phyloP scores from a whole-genome alignment of 2,888 invertebrate genomes.

The Sycophila texana region DNA sequence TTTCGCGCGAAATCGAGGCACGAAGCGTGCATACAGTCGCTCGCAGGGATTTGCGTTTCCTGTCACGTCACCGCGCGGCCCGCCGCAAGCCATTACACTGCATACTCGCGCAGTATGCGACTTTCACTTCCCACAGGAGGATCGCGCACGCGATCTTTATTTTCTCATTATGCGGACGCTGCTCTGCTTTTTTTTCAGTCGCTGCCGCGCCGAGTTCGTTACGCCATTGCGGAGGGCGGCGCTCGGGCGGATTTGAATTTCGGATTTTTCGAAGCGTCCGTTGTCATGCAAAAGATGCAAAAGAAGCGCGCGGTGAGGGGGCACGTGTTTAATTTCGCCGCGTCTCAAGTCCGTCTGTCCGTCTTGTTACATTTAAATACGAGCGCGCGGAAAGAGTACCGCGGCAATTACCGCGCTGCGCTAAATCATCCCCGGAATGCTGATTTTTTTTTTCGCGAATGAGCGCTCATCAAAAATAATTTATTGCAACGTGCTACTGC shows the following conservation, averaged over 20 bases:
- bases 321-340: neutral
- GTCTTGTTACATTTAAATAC: neutral
- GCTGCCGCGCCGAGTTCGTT: neutral
- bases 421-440: too few species aligned
- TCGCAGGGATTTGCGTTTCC: constrained; percentile 52
- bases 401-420: neutral
- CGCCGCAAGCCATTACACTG: constrained; percentile 30
- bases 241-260: constrained; percentile 4
- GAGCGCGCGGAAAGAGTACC: neutral
- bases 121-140: constrained; percentile 53
- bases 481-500: neutral
- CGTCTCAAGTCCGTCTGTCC: neutral
- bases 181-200: constrained; percentile 1
- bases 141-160: constrained; percentile 50
- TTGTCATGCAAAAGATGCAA: neutral
- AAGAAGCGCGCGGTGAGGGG: neutral
- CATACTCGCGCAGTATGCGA: neutral
- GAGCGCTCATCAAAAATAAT: neutral
- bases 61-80: constrained; percentile 50
- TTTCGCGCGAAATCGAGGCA: constrained; percentile 20
- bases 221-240: neutral
- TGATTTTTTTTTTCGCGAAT: too few species aligned
- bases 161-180: constrained; percentile 44
- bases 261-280: neutral
- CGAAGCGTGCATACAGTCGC: neutral